These are phyloP conservation scores for Candoia aspera DNA, from an alignment of 2,113 vertebrate species.

Conservation along the genomic window DNA sequence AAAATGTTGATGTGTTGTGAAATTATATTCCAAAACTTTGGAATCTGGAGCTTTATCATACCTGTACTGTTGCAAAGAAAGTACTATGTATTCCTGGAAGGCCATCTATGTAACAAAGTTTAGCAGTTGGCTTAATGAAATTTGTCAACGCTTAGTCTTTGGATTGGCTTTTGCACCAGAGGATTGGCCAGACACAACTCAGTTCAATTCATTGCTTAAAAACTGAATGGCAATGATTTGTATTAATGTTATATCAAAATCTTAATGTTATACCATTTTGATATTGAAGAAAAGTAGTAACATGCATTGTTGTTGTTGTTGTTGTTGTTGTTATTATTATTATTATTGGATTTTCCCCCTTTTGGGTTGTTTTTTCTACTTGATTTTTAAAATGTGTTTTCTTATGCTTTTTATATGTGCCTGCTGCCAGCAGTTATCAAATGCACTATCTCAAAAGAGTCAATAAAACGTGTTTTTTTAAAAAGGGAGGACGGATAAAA, in stretches of 20 bases:
- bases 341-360: no score
- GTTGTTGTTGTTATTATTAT: no score
- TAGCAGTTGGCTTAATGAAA: background rate
- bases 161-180: background rate
- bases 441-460: background rate
- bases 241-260: background rate
- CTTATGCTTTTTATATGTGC: background rate
- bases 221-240: background rate
- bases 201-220: background rate
- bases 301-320: no score
- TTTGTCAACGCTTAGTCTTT: background rate
- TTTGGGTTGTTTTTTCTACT: background rate
- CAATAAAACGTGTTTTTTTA: background rate
- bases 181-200: background rate
- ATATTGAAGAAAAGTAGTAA: background rate
- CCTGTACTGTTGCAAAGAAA: background rate
- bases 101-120: background rate
- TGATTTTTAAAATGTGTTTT: background rate
- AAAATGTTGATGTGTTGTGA: no score
- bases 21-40: no score
- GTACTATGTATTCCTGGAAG: background rate
- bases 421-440: background rate
- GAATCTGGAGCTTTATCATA: no score
- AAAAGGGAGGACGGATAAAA: background rate
- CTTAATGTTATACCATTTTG: background rate